phyloP scores from a whole-genome alignment of 2,113 vertebrate genomes.

The Nothocercus julius region DNA sequence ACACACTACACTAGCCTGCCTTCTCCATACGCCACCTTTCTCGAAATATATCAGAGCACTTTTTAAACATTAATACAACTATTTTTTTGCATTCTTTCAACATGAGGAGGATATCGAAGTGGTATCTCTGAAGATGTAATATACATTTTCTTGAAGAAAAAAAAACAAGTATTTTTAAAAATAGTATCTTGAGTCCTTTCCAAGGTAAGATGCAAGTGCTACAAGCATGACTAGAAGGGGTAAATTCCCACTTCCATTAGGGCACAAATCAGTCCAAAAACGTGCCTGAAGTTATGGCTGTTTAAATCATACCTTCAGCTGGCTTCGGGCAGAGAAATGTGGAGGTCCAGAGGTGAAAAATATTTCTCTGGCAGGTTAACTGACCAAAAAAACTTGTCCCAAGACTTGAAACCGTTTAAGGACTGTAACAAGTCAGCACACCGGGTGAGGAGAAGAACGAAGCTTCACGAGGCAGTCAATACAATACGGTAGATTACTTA shows the following conservation, averaged over 20 bases:
- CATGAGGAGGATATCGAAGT: neutral
- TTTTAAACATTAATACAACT: neutral
- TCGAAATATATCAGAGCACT: neutral
- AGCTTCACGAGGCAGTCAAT: neutral
- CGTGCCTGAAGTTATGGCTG: neutral
- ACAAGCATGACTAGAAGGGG: neutral
- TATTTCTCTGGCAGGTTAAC: neutral
- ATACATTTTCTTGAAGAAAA: neutral
- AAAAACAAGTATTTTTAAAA: constrained; percentile 11
- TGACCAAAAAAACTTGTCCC: neutral
- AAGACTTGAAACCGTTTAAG: neutral
- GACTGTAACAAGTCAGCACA: neutral
- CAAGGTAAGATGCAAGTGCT: constrained; percentile 23
- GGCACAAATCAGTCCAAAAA: neutral
- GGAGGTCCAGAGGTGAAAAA: neutral
- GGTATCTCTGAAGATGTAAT: neutral
- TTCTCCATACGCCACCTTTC: neutral
- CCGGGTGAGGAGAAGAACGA: neutral
- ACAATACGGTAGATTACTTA: neutral
- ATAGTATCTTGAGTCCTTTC: neutral
- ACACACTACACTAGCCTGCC: neutral
- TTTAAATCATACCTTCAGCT: neutral
- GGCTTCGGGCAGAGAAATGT: neutral
- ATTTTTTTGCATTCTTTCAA: neutral
- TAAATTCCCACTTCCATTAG: constrained; percentile 3